Evolutionary conservation across 2,888 invertebrate species (phyloP).

Genomic region (Machimus atricapillus): DNA sequence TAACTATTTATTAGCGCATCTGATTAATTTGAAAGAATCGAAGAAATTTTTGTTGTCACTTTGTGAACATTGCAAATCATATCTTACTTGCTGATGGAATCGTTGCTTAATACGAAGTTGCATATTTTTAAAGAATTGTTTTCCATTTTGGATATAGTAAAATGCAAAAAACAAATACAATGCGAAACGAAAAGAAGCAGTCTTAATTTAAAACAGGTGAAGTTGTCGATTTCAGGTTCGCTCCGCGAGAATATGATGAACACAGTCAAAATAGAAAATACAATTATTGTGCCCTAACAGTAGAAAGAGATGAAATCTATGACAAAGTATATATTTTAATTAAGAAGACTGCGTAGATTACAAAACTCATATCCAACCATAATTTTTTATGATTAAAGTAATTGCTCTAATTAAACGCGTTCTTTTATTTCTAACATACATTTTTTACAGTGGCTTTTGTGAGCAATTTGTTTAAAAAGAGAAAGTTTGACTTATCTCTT

Average conservation of each 20-base stretch:
- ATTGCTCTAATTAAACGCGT: neutral
- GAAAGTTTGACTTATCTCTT: no score
- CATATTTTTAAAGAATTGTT: neutral
- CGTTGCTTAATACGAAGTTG: neutral
- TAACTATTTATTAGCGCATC: neutral
- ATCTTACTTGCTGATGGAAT: neutral
- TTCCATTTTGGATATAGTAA: neutral
- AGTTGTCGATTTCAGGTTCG: neutral
- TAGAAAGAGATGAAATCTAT: slow-evolving; percentile 33
- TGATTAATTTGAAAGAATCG: neutral
- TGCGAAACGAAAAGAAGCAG: neutral
- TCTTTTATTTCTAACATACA: neutral
- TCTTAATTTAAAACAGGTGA: neutral
- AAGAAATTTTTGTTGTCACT: neutral
- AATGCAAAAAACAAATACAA: neutral
- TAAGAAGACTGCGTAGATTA: slow-evolving; percentile 47
- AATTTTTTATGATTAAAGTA: slow-evolving; percentile 42
- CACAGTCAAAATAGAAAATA: slow-evolving; percentile 27
- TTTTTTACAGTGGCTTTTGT: neutral
- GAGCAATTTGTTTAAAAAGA: no score
- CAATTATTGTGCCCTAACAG: slow-evolving; percentile 44
- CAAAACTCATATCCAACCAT: slow-evolving; percentile 45
- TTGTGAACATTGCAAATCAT: neutral
- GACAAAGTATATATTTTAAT: slow-evolving; percentile 43
- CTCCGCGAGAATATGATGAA: neutral